phyloP scores from a whole-genome alignment of 2,888 invertebrate species.

The Ormyrus rosae region DNA sequence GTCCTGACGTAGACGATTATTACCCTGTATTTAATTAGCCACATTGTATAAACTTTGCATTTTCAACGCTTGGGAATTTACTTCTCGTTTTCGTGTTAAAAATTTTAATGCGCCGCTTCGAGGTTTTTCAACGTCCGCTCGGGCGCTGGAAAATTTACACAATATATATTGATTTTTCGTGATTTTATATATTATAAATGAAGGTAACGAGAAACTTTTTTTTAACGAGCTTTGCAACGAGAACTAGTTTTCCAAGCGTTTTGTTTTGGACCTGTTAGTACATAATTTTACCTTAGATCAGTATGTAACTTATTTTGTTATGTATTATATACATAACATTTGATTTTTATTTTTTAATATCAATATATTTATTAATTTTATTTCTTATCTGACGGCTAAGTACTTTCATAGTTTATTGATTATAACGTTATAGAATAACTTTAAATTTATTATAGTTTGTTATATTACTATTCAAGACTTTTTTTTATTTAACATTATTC shows the following conservation, averaged over 20 bases:
- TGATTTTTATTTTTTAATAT: not conserved
- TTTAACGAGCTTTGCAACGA: not conserved
- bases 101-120: too few species aligned
- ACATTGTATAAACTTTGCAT: constrained; percentile 32
- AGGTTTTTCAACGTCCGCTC: too few species aligned
- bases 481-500: constrained; percentile 19
- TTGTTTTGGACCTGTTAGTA: not conserved
- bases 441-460: constrained; percentile 8
- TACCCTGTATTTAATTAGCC: constrained; percentile 47
- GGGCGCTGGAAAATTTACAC: too few species aligned
- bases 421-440: constrained; percentile 1
- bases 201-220: not conserved
- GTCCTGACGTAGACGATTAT: constrained; percentile 43
- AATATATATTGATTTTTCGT: not conserved
- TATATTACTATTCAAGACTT: constrained; percentile 13
- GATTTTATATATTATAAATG: not conserved
- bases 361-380: not conserved
- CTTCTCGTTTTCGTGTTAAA: constrained; percentile 7
- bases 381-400: not conserved
- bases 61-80: constrained; percentile 29
- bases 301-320: constrained; percentile 26
- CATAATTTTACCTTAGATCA: constrained; percentile 18
- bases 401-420: constrained; percentile 38
- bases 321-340: constrained; percentile 4
- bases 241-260: constrained; percentile 28